A percentile compares a stretch with the other conserved stretches of the same genome.
Conservation (phyloP, 35 echinoderm and acorn worm genomes). For the Diadema setosum region DNA sequence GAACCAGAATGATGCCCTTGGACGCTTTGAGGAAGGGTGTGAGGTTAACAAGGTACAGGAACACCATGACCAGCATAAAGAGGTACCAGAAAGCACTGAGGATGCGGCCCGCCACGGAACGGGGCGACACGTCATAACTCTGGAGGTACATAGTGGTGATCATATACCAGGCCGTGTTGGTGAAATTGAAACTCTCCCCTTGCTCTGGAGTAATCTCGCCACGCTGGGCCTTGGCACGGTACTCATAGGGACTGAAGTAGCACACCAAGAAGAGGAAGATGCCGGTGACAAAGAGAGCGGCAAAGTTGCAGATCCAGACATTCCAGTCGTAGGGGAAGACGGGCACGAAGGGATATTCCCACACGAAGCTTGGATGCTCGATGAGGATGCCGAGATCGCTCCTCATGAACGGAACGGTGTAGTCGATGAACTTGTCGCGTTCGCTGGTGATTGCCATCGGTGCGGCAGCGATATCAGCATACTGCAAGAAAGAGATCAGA, state of each 20-base stretch:
- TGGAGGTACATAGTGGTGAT: slow-evolving; percentile 80
- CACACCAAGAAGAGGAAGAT: slow-evolving; percentile 44
- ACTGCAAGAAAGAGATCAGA: slow-evolving; percentile 33
- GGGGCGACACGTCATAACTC: slow-evolving; percentile 83
- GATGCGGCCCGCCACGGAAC: slow-evolving; percentile 66
- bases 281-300: slow-evolving; percentile 55
- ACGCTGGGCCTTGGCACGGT: slow-evolving; percentile 22
- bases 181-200: slow-evolving; percentile 64
- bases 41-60: slow-evolving; percentile 86
- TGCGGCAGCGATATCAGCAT: slow-evolving; percentile 85
- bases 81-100: slow-evolving; percentile 89
- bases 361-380: slow-evolving; percentile 72
- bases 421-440: slow-evolving; percentile 62
- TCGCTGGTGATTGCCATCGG: slow-evolving; percentile 70
- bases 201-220: slow-evolving; percentile 60
- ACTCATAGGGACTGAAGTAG: slow-evolving; percentile 66
- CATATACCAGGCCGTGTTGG: slow-evolving; percentile 76
- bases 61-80: slow-evolving; percentile 87
- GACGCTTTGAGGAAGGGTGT: slow-evolving; percentile 78
- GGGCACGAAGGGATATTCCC: slow-evolving; percentile 72
- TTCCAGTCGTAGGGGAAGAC: slow-evolving; percentile 72
- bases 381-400: slow-evolving; percentile 66
- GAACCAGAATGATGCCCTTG: slow-evolving; percentile 62
- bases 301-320: slow-evolving; percentile 67
- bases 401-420: slow-evolving; percentile 75